Percentiles rank a stretch among this genome's conserved stretches.
Conservation (phyloP, 2,797 vertebrate genomes). For the Gastrophryne carolinensis region DNA sequence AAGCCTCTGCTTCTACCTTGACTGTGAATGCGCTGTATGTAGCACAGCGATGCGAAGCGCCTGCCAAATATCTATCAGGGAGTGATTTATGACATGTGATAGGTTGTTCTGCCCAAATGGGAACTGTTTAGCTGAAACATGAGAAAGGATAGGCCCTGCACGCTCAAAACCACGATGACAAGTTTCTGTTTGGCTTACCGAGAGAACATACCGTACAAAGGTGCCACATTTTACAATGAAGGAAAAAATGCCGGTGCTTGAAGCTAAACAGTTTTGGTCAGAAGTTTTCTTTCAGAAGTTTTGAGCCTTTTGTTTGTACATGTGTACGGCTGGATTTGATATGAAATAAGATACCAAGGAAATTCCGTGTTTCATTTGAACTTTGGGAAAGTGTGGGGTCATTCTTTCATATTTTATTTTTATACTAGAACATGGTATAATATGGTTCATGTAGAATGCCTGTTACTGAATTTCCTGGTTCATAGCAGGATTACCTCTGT, state of each 20-base stretch:
- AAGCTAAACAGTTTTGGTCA: conserved; percentile 56
- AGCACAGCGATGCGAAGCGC: conserved; percentile 75
- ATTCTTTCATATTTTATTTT: too few species aligned
- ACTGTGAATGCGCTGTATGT: conserved; percentile 74
- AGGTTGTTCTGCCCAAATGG: conserved; percentile 84
- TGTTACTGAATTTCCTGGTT: too few species aligned
- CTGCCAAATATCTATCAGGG: conserved; percentile 92
- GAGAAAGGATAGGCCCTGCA: conserved; percentile 82
- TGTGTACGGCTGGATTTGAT: conserved; percentile 11
- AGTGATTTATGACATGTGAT: conserved; percentile 94
- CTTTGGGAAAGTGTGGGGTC: background rate
- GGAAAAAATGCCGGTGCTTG: conserved; percentile 55
- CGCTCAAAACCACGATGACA: conserved; percentile 75
- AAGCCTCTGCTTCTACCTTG: conserved; percentile 87
- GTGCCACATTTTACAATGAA: conserved; percentile 63
- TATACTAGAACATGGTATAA: background rate
- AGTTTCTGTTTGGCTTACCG: conserved; percentile 78
- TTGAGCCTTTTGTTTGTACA: conserved; percentile 8
- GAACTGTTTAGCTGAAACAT: conserved; percentile 89
- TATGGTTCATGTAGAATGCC: background rate
- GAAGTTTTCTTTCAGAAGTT: conserved; percentile 17
- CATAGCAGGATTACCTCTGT: too few species aligned
- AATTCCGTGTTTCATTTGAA: background rate
- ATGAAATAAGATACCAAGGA: conserved; percentile 7
- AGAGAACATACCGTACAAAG: conserved; percentile 68